These are phyloP conservation scores for Trisateles emortualis DNA, from an alignment of 2,888 invertebrate genomes.

Conservation along the genomic window DNA sequence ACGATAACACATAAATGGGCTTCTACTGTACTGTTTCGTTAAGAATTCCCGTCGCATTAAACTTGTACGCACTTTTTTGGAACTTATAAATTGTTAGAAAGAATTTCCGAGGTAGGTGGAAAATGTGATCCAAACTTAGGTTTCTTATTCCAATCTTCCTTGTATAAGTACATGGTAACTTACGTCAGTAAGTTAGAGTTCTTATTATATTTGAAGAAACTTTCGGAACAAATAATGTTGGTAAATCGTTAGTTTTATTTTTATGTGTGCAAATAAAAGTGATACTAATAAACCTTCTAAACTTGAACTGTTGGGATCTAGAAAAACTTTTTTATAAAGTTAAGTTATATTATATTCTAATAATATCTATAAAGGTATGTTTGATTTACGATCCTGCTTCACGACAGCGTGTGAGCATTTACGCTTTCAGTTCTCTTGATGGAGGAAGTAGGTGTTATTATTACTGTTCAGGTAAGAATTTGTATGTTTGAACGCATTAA, in stretches of 20 bases:
- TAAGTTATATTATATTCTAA: too few species aligned
- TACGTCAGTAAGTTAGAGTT: background rate
- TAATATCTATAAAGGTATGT: too few species aligned
- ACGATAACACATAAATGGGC: slow-evolving; percentile 29
- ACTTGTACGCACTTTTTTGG: slow-evolving; percentile 43
- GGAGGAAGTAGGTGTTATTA: too few species aligned
- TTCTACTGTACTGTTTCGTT: slow-evolving; percentile 33
- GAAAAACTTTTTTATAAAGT: too few species aligned
- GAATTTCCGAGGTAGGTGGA: slow-evolving; percentile 32
- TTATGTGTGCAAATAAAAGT: background rate
- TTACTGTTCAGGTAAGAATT: too few species aligned
- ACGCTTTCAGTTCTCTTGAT: too few species aligned
- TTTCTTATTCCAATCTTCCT: slow-evolving; percentile 11
- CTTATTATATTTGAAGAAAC: background rate
- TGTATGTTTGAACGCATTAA: too few species aligned
- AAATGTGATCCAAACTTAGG: slow-evolving; percentile 25
- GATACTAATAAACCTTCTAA: too few species aligned
- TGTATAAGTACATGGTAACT: background rate
- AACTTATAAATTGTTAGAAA: slow-evolving; percentile 46
- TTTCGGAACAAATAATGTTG: background rate
- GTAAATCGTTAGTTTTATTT: background rate
- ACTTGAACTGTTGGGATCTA: too few species aligned
- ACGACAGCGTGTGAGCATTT: too few species aligned
- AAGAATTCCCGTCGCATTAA: slow-evolving; percentile 46
- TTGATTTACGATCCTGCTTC: too few species aligned